Base-by-base conservation (phyloP, 2,888 invertebrate species). In the Tetragnatha montana region DNA sequence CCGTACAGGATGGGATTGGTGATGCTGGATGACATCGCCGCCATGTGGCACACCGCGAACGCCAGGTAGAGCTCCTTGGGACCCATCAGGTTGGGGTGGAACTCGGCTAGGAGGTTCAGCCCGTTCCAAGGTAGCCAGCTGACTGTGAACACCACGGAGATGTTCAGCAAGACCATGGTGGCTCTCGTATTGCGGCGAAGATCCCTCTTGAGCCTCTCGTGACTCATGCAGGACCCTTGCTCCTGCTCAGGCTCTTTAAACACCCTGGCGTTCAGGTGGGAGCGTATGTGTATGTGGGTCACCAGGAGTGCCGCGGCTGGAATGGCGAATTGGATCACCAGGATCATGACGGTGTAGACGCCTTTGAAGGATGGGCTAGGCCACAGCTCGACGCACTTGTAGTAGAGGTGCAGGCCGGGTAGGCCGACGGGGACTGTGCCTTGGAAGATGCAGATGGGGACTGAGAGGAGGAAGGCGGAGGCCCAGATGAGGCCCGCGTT, bases 1-100 rank as follows among this genome's bases (percentile, higher is more conserved):
- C 95, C 95, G 92, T 95, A 95, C 49, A 95, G 93, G 51, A 95
- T 94, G 0, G 95, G 95, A 92, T 95, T 95, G 69, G 95, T 94
- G 91, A 95, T 94, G 0, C 95, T 95, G 1, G 95, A 95, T 35
- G 94, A 94, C 93, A 95, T 94, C 14, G 95, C 95, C 47, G 95
- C 93, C 91, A 95, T 92, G 92, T 95, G 95, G 91, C 95, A 95
- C 75, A 94, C 93, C 17, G 95, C 94, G 91, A 94, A 94, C 0
- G 92, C 92, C 51, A 94, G 92, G 92, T 94, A 94, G 81, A 94
- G 93, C 17, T 88, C 80, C 14, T 83, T 80, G 7, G 91, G 82
- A 4, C 81, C 78, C 47, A 91, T 86, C 7, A 93, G 91, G 35
- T 92, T 91, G 0, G 92, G 91, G 69, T 93, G 91, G 87, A 94